Evolutionary conservation across 2,113 vertebrate genomes (phyloP), one percentile per base, ranked within the genome.

Genomic region (Xenus cinereus): DNA sequence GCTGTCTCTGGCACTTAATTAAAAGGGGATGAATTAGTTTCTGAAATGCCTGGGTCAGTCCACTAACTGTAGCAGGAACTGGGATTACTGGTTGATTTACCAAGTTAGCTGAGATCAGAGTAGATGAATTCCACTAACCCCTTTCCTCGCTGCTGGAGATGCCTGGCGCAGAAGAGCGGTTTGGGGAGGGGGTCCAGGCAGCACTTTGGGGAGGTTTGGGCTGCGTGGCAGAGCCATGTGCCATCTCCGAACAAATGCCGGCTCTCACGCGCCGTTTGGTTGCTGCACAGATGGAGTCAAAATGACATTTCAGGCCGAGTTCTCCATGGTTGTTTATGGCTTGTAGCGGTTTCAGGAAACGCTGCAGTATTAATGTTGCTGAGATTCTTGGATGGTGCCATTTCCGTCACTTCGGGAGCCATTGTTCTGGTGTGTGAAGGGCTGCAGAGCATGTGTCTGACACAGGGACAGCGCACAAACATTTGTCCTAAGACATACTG

Each of bases 401-500:
- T 93, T 95, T 94, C 85, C 8, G 30, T 68, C 85, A 51, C 78
- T 68, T 59, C 0, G 4, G 51, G 64, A 97, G 28, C 56, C 69
- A 50, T 95, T 91, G 74, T 93, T 91, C 86, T 97, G 67, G n/a
- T 92, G 82, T 91, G 78, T 91, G 85, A 84, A 81, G 41, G 68
- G 33, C 95, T 95, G 93, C 21, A 84, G 87, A 85, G 64, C 69
- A 48, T 96, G 92, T 91, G 41, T 81, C 87, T 96, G 88, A 57
- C 26, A 43, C 45, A n/a, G 54, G 17, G 86, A 45, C 3, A 3
- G 14, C 56, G 64, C 60, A 73, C 62, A 88, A 82, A 66, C 3
- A 2, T 37, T 62, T 94, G 62, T 79, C 39, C 41, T 41, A 62
- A 75, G 82, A 57, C 28, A 26, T 51, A 32, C 9, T 28, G 14